These are phyloP conservation scores for Scolopax rusticola DNA, from an alignment of 2,797 vertebrate genomes.

Conservation along the genomic window DNA sequence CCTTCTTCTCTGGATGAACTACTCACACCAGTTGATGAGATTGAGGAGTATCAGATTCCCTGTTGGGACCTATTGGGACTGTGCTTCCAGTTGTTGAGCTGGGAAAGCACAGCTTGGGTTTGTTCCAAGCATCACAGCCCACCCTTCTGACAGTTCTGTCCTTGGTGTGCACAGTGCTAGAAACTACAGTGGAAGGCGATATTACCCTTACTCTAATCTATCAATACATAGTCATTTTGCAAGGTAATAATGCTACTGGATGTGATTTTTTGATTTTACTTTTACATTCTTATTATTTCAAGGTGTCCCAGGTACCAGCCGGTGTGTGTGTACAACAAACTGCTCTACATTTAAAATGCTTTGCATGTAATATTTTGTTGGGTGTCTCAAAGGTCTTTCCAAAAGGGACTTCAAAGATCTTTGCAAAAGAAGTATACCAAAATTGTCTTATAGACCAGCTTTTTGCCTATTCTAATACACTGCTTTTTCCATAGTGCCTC, in stretches of 20 bases:
- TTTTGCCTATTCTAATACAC: neutral
- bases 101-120: neutral
- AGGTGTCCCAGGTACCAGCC: neutral
- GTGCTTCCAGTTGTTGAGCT: neutral
- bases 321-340: rapidly evolving
- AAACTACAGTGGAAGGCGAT: neutral
- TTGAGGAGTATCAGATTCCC: neutral
- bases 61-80: neutral
- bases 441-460: neutral
- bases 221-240: neutral
- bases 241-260: neutral
- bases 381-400: neutral
- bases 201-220: neutral
- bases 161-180: neutral
- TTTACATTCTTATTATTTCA: neutral
- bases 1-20: neutral
- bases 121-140: neutral
- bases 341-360: neutral
- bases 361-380: neutral
- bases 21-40: neutral
- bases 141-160: neutral
- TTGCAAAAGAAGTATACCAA: neutral
- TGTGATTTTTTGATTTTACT: neutral
- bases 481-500: neutral
- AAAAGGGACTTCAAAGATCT: neutral